Base-by-base conservation (phyloP, 1,140 invertebrate species). In the Drosophila kurseongensis region DNA sequence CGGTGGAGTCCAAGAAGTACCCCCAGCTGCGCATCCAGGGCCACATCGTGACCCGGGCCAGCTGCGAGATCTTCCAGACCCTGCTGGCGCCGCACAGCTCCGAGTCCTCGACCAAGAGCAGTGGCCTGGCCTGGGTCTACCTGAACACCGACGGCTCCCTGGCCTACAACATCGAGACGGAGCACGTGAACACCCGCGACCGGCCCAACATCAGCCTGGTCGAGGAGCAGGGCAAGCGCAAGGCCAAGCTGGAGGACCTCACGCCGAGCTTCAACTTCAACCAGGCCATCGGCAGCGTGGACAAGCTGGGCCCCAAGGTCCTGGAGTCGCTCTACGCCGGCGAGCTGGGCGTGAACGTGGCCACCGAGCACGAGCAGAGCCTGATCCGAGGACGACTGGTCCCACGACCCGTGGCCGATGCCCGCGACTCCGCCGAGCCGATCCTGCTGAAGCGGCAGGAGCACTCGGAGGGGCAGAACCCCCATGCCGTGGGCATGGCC, bases 41-140 rank as follows among this genome's bases (percentile, higher is more conserved):
- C 0, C 92, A 93, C 12, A 94, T 97, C 5, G 93, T 95, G 6
- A 95, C 96, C 9, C 94, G 95, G 58, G 94, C 95, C 1, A 95
- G 95, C 7, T 97, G 97, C 83, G 97, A 98, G 91, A 94, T 97
- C 44, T 97, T 96, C 90, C 96, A 97, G 75, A 94, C 95, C 0
- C 91, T 95, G 0, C 84, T 97, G 8, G 93, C 47, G 67, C 94
- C 60, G 4, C 93, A 80, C 93, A 94, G 61, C 75, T 91, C 5
- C 82, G 94, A 16, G 92, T 92, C 18, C 63, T 27, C 56, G 5
- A 91, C 91, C 0, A 91, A 92, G 7, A 91, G 93, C 60, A 94
- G 95, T 29, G 96, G 96, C 8, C 75, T 97, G n/a, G 96, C 96
- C 2, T 96, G 96, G 95, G 93, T 96, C 14, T 97, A 96, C 73